Evolutionary conservation across 2,888 invertebrate genomes (phyloP).

Genomic region (Nephrotoma guestfalica): DNA sequence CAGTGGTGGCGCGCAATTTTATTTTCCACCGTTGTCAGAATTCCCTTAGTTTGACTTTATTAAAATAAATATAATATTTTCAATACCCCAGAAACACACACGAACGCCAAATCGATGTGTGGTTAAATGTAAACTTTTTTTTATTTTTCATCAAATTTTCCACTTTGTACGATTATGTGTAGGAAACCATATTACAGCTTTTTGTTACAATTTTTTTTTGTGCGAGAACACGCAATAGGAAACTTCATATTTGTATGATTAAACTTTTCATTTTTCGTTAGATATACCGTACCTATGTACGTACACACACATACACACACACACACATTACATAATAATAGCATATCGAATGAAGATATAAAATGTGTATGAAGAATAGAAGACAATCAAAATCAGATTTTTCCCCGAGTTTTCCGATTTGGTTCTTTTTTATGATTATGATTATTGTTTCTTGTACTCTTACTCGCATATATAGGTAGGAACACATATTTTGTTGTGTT

Average conservation of each 20-base stretch:
- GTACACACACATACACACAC: too few species aligned
- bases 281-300: background rate
- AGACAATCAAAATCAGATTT: background rate
- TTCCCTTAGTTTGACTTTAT: background rate
- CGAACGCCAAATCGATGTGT: background rate
- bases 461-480: background rate
- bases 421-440: background rate
- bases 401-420: background rate
- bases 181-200: background rate
- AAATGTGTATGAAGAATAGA: background rate
- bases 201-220: background rate
- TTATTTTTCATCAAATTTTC: background rate
- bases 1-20: background rate
- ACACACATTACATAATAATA: too few species aligned
- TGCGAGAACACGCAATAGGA: background rate
- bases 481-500: background rate
- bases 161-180: background rate
- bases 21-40: background rate
- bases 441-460: background rate
- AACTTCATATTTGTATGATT: background rate
- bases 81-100: background rate
- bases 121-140: background rate
- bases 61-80: background rate
- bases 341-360: background rate
- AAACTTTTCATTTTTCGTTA: background rate